A percentile compares a stretch with the other conserved stretches of the same genome.
Conservation (phyloP, 1,140 invertebrate species). For the Zophobas atratus region DNA sequence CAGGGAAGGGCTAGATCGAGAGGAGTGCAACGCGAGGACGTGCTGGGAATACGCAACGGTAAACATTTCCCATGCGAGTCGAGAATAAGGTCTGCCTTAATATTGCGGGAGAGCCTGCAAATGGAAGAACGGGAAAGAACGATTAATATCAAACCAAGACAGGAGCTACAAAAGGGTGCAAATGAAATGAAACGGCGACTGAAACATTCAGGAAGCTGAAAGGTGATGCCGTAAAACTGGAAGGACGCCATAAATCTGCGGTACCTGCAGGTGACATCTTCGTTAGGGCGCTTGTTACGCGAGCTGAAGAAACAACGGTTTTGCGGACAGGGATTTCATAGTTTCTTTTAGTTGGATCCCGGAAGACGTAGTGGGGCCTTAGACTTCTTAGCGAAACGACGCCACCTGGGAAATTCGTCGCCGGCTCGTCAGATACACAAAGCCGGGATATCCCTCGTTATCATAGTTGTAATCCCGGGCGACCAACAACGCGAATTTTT, state of each 20-base stretch:
- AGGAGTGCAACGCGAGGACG: slow-evolving; percentile 36
- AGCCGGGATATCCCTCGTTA: slow-evolving; percentile 51
- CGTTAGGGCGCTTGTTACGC: slow-evolving; percentile 28
- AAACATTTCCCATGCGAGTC: slow-evolving; percentile 53
- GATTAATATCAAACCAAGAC: slow-evolving; percentile 55
- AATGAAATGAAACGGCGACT: slow-evolving; percentile 53
- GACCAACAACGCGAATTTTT: slow-evolving; percentile 47
- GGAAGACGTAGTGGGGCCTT: slow-evolving; percentile 33
- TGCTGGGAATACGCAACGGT: slow-evolving; percentile 54
- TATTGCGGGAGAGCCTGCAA: slow-evolving; percentile 54
- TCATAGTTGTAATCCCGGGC: slow-evolving; percentile 48
- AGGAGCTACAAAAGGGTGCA: slow-evolving; percentile 51
- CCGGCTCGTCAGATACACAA: slow-evolving; percentile 44
- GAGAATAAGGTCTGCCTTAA: slow-evolving; percentile 52
- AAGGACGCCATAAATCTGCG: slow-evolving; percentile 30
- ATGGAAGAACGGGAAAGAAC: slow-evolving; percentile 56
- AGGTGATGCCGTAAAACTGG: slow-evolving; percentile 34
- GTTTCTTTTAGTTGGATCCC: slow-evolving; percentile 51
- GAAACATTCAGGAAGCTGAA: slow-evolving; percentile 40
- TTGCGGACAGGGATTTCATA: slow-evolving; percentile 47
- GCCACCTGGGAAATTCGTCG: slow-evolving; percentile 50
- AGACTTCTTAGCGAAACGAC: slow-evolving; percentile 33
- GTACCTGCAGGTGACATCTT: slow-evolving; percentile 41
- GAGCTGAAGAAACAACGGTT: slow-evolving; percentile 12
- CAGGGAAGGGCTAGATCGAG: slow-evolving; percentile 39